Percentiles rank a stretch among this genome's conserved stretches.
Conservation (phyloP, 1,140 invertebrate species). For the Lepeophtheirus salmonis region DNA sequence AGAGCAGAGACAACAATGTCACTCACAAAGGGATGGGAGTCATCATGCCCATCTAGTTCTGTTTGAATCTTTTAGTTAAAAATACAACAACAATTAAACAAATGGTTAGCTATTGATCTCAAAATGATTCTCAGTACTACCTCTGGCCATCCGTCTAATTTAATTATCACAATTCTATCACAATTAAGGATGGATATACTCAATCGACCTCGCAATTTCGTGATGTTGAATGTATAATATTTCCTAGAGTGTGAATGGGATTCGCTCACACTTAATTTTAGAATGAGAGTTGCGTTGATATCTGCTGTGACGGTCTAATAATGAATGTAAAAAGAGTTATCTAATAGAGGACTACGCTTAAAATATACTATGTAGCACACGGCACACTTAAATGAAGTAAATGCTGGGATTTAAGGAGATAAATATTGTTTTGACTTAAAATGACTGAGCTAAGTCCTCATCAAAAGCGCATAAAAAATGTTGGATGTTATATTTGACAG, state of each 20-base stretch:
- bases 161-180: background rate
- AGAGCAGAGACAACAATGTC: background rate
- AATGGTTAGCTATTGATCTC: too few relatives aligned
- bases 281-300: background rate
- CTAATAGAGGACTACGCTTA: too few relatives aligned
- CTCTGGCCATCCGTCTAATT: constrained; percentile 6
- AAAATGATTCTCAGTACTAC: too few relatives aligned
- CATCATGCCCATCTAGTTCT: background rate
- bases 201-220: background rate
- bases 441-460: too few relatives aligned
- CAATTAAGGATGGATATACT: background rate
- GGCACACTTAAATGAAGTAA: too few relatives aligned
- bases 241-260: background rate
- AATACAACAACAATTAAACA: background rate
- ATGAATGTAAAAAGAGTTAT: background rate
- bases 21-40: background rate
- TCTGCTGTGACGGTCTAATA: background rate
- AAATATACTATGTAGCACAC: too few relatives aligned
- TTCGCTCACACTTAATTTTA: background rate
- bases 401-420: too few relatives aligned
- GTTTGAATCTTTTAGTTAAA: background rate
- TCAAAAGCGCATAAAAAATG: too few relatives aligned
- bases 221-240: background rate
- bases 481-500: too few relatives aligned
- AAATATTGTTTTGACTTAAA: too few relatives aligned